phyloP scores from a whole-genome alignment of 2,797 vertebrate species.

The Tangara arthus region DNA sequence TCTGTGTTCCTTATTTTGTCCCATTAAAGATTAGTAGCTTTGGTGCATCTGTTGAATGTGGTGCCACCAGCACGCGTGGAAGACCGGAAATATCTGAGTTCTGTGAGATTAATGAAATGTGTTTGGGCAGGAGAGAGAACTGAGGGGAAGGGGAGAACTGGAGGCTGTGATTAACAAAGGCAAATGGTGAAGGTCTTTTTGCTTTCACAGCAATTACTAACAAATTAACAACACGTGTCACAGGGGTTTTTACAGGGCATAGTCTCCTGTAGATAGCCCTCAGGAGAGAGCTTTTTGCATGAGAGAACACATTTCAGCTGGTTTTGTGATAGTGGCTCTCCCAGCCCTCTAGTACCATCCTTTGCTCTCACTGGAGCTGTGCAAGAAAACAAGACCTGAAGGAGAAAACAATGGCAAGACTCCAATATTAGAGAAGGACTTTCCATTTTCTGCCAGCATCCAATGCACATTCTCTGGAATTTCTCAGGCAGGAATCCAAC shows the following conservation, averaged over 20 bases:
- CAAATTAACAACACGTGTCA: neutral
- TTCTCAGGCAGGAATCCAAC: neutral
- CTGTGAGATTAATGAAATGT: neutral
- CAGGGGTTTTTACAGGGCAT: neutral
- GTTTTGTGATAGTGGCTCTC: neutral
- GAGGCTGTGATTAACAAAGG: neutral
- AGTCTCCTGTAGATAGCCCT: neutral
- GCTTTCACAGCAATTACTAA: neutral
- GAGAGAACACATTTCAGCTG: neutral
- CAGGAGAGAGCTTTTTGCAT: neutral
- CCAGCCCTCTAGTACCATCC: neutral
- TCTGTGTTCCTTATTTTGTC: neutral
- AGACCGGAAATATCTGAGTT: neutral
- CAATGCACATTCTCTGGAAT: neutral
- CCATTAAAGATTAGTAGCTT: neutral
- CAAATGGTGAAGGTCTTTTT: neutral
- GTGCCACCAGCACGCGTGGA: neutral
- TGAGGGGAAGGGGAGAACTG: neutral
- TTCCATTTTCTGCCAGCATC: neutral
- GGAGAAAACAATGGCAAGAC: neutral
- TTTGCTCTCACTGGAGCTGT: neutral
- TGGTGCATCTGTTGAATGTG: neutral
- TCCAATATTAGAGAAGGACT: neutral
- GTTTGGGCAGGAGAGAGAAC: neutral
- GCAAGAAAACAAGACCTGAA: neutral